Evolutionary conservation across 2,113 vertebrate genomes (phyloP), one percentile per base, ranked within the genome.

Genomic region (Rhinichthys klamathensis): DNA sequence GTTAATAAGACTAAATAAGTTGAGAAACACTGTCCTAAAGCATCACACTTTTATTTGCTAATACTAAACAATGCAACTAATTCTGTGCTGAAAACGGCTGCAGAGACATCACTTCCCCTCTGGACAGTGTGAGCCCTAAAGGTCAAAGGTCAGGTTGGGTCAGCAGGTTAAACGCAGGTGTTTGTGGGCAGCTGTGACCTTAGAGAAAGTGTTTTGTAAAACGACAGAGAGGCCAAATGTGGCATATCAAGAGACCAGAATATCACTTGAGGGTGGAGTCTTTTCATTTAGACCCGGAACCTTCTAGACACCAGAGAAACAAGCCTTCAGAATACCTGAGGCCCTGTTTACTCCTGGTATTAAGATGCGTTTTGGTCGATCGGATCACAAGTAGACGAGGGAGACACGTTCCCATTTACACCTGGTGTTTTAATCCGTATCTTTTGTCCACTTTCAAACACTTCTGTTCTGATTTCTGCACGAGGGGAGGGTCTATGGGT

Each of bases 81-180:
- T n/a, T 13, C 70, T 25, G 21, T n/a, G 38, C 69, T 73, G 70
- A 25, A 54, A 27, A 79, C 18, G 5, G 13, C 58, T 18, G 41
- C 60, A 32, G 10, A 82, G 16, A 38, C 41, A 46, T 30, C n/a
- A 49, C 58, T 81, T 67, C 49, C 65, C 46, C 80, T 82, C 13
- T 11, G 49, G 49, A 38, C 25, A 35, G 49, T 54, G 15, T 76
- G 49, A 38, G 21, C 30, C 30, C 67, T 58, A 23, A 84, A 81
- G 80, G 69, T 75, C 86, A 80, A 16, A 74, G 82, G 41, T 44
- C 30, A 67, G 38, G 65, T 21, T 54, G 60, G 78, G 44, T 80
- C 70, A 76, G 58, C 18, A 35, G 12, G 75, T 73, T n/a, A 86
- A 41, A 77, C 84, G 76, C 78, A 84, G 84, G 76, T 83, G 69